phyloP scores from a whole-genome alignment of 2,113 vertebrate genomes.

The Gavia stellata region DNA sequence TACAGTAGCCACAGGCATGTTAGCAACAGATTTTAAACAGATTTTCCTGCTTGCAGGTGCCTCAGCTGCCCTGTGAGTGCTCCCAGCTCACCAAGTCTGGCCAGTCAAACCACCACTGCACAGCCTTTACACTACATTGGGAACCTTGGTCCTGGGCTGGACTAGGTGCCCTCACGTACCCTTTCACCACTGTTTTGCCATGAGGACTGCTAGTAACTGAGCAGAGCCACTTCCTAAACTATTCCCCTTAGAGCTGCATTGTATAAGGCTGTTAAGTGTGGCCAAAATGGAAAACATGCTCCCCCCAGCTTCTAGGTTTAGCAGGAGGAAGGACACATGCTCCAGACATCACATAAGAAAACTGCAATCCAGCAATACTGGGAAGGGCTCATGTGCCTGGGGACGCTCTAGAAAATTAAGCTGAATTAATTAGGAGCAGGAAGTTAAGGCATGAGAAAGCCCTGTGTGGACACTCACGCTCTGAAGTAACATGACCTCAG shows the following conservation, averaged over 20 bases:
- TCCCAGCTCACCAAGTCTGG: not conserved
- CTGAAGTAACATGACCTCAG: not conserved
- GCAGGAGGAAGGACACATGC: not conserved
- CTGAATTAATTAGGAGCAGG: conserved; percentile 6
- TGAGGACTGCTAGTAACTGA: not conserved
- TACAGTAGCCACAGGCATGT: not conserved
- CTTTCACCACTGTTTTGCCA: not conserved
- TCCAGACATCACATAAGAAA: not conserved
- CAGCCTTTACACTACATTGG: not conserved
- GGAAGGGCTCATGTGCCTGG: not conserved
- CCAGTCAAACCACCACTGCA: not conserved
- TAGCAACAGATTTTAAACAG: not conserved
- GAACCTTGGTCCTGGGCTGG: not conserved
- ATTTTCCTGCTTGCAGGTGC: not conserved
- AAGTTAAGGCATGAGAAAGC: not conserved
- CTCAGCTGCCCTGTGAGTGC: not conserved
- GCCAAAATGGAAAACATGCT: not conserved
- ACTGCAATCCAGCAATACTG: not conserved
- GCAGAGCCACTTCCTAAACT: not conserved
- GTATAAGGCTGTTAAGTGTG: not conserved
- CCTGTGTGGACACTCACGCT: not conserved
- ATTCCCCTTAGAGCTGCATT: not conserved
- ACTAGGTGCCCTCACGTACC: not conserved
- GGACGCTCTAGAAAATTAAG: not conserved
- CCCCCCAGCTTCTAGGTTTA: not conserved